A percentile compares a stretch with the other conserved stretches of the same genome.
These are phyloP conservation scores for Micoletzkya japonica DNA, from an alignment of 2,888 invertebrate genomes.

Conservation along the genomic window DNA sequence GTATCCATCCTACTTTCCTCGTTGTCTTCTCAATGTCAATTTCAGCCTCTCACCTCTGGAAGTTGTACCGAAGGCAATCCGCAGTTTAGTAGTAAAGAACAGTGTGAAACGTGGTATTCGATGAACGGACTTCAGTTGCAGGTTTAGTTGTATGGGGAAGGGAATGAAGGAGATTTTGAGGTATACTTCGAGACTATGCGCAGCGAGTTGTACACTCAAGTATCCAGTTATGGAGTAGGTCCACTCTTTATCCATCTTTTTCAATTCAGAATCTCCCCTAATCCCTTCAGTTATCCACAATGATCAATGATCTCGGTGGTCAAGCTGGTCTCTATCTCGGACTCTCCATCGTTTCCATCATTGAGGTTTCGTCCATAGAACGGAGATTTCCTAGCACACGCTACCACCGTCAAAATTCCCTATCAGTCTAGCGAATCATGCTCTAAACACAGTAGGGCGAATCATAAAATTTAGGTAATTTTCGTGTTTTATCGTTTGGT, in stretches of 20 bases:
- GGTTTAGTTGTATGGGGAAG: not conserved
- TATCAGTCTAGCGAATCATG: not conserved
- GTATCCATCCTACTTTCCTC: not conserved
- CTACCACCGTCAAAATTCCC: slow-evolving; percentile 39
- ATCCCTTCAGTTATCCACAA: slow-evolving; percentile 57
- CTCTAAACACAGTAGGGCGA: too few species aligned
- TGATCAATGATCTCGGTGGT: slow-evolving; percentile 65
- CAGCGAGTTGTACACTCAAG: slow-evolving; percentile 51
- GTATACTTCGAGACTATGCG: slow-evolving; percentile 64
- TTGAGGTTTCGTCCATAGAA: slow-evolving; percentile 62
- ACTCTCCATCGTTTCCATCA: slow-evolving; percentile 64
- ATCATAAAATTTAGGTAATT: too few species aligned
- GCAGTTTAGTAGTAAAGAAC: not conserved
- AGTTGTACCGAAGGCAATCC: slow-evolving; percentile 6
- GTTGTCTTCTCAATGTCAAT: too few species aligned
- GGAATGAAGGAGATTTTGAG: slow-evolving; percentile 38
- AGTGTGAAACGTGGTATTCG: slow-evolving; percentile 19
- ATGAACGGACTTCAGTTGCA: slow-evolving; percentile 15
- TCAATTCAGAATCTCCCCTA: not conserved
- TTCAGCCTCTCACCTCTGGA: too few species aligned
- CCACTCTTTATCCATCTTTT: not conserved
- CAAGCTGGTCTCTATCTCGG: slow-evolving; percentile 66
- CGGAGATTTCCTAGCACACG: slow-evolving; percentile 61
- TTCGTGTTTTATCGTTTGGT: too few species aligned
- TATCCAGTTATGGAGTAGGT: slow-evolving; percentile 40